Base-by-base conservation (phyloP, 2,113 vertebrate species). In the Tringa solitaria region DNA sequence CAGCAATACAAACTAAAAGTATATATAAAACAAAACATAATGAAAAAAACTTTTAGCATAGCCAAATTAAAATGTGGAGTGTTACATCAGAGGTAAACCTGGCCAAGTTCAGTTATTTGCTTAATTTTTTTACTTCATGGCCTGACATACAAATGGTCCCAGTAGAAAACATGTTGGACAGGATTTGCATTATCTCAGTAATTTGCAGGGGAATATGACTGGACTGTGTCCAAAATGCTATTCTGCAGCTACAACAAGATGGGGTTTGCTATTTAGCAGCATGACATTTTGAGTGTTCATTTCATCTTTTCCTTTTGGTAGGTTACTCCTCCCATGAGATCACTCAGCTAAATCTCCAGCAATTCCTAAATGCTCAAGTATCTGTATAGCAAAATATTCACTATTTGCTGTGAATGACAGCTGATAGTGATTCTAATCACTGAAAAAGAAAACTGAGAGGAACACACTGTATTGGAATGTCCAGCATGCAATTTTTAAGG, bases 141-240 rank as follows among this genome's bases (percentile, higher is more conserved):
- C n/a, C 73, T 92, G 83, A 80, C 90, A 65, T 28, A 74, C n/a
- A 81, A 95, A 84, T 51, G 4, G 15, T 95, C 93, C 54, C 93
- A n/a, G n/a, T 17, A 94, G 89, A 93, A 94, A 96, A 93, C 76
- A 74, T 30, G 50, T 50, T 94, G 92, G 84, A 96, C 79, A 94
- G 82, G 82, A 95, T 89, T 91, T 96, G 95, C 27, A 30, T 90
- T 92, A 26, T 78, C 64, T 82, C 80, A 83, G 46, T 68, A 63
- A 80, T 83, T 93, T 93, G 56, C 73, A 87, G 65, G 28, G 16
- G 33, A 26, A 94, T 39, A 87, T 87, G 80, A 75, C 56, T 94
- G 89, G 91, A 87, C 67, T 89, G 35, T 75, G 70, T 96, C 91
- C 89, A 97, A 90, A 94, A 89, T 22, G 4, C 53, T 78, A 8